Conservation (phyloP, 2,113 vertebrate species). For the Fregetta grallaria region DNA sequence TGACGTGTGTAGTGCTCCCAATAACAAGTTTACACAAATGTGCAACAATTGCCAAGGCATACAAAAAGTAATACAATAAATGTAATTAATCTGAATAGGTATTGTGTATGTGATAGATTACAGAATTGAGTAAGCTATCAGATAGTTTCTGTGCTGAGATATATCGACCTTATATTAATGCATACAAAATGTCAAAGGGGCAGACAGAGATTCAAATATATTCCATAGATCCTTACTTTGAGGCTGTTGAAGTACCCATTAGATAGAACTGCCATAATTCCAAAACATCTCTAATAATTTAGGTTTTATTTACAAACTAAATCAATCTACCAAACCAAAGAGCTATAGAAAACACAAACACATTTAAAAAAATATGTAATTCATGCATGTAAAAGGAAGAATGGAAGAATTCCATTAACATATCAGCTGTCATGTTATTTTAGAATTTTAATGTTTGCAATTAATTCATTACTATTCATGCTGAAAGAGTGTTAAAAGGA, state of each 20-base stretch:
- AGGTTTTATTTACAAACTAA: not conserved
- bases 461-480: slow-evolving; percentile 19
- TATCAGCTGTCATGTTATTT: not conserved
- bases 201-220: not conserved
- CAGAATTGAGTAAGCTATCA: not conserved
- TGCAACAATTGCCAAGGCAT: not conserved
- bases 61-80: not conserved
- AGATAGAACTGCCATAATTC: not conserved
- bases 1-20: not conserved
- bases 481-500: slow-evolving; percentile 3
- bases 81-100: not conserved
- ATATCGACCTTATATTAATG: not conserved
- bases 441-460: slow-evolving; percentile 6
- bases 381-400: not conserved
- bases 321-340: not conserved
- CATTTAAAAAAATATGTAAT: not conserved
- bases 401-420: not conserved
- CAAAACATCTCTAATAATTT: not conserved
- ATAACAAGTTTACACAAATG: not conserved
- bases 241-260: not conserved
- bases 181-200: not conserved
- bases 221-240: not conserved
- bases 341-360: not conserved
- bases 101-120: not conserved
- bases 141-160: not conserved